Evolutionary conservation across 92 coral and sea anemone species (phyloP), one percentile per base, ranked within the genome.

Genomic region (Phenganax subtilis): DNA sequence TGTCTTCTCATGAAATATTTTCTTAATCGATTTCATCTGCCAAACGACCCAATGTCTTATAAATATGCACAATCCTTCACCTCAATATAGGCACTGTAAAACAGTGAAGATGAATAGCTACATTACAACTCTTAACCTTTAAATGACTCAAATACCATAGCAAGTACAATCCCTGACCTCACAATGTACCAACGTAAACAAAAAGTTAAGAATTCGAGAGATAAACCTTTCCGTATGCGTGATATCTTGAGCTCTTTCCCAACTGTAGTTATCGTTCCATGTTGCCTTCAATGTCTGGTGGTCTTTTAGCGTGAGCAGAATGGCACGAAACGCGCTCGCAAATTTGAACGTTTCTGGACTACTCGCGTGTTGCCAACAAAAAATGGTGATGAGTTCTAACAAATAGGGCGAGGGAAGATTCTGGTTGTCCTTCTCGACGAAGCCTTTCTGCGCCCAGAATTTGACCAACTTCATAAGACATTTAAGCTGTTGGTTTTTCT

Each of bases 301-400:
- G 51, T 79, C 83, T 51, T 28, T 51, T 47, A 79, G 56, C 17
- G 83, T 79, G 51, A 63, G 83, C 31, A 79, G 30, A 79, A 64
- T 51, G 7, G 83, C 60, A 6, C 56, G 72, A 79, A 79, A 79
- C 16, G 83, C 83, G 61, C 61, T 79, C 1, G 83, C 74, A 8
- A 79, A 79, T 59, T 79, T 79, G 83, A 79, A 79, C 55, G 83
- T 79, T 25, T 79, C 83, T 0, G 83, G 83, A 52, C 83, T 79
- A 60, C 74, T 64, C 20, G 83, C 83, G 62, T 79, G 83, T n/a
- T 79, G 58, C 83, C 83, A 79, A 17, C 83, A 79, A 27, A 15
- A 79, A n/a, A 65, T 54, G 0, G 83, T 64, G 20, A 79, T 64
- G 15, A 79, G 69, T 47, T 79, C 83, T 25, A 79, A 51, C 51